Conservation (phyloP, 2,797 vertebrate genomes). For the Macropus fuliginosus region DNA sequence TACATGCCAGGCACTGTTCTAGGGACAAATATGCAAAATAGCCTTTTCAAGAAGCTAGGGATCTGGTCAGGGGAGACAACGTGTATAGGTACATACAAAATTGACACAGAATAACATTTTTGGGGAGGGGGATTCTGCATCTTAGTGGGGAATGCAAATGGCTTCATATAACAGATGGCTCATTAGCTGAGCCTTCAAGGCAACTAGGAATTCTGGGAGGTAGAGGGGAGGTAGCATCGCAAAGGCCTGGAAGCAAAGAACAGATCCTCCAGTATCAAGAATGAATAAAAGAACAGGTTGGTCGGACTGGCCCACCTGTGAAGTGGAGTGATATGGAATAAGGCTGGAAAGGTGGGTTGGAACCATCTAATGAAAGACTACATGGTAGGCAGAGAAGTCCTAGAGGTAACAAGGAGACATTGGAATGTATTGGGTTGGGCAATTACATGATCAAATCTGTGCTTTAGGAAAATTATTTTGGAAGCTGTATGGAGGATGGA, state of each 20-base stretch:
- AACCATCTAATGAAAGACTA: neutral
- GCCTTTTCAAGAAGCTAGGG: neutral
- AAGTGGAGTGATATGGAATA: neutral
- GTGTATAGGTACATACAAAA: neutral
- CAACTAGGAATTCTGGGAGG: neutral
- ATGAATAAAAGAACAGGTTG: neutral
- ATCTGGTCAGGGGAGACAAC: neutral
- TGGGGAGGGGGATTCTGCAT: neutral
- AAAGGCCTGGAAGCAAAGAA: neutral
- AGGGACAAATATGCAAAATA: neutral
- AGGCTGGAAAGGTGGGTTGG: neutral
- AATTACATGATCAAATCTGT: neutral
- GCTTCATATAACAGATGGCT: neutral
- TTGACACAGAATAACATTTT: neutral
- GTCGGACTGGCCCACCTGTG: neutral
- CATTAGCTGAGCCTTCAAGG: neutral
- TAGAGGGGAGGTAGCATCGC: neutral
- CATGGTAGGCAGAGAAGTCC: neutral
- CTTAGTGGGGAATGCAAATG: neutral
- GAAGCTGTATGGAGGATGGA: neutral
- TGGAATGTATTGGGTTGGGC: neutral
- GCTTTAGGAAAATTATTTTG: neutral
- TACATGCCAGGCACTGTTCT: neutral
- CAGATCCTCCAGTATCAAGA: neutral
- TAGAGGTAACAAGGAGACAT: neutral